Conservation (phyloP, 2,113 vertebrate genomes). For the Cebidichthys violaceus region DNA sequence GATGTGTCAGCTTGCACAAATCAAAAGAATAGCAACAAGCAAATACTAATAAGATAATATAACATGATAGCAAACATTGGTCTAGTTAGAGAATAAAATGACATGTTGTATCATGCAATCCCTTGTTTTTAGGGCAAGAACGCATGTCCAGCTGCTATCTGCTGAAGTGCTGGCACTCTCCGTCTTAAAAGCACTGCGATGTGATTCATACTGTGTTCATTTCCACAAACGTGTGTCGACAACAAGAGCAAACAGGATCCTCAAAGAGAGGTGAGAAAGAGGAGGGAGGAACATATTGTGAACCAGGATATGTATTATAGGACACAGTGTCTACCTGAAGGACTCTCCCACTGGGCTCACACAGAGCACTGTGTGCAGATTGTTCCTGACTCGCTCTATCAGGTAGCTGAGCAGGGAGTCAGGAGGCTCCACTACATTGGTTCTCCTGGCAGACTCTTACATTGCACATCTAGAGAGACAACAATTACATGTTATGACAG, state of each 20-base stretch:
- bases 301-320: not conserved
- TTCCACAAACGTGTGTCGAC: not conserved
- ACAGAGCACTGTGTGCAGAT: conserved; percentile 90
- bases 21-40: not conserved
- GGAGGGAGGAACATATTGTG: not conserved
- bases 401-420: conserved; percentile 89
- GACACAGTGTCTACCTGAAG: conserved; percentile 84
- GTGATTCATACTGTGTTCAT: not conserved
- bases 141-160: not conserved
- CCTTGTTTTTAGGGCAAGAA: conserved; percentile 19
- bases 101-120: not conserved
- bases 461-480: conserved; percentile 80
- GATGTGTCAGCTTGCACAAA: not conserved
- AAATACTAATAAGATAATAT: not conserved
- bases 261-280: not conserved
- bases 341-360: conserved; percentile 90
- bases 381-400: conserved; percentile 88
- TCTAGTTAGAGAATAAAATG: not conserved
- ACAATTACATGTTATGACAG: not conserved
- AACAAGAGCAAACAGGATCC: not conserved
- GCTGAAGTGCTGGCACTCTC: not conserved
- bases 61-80: not conserved
- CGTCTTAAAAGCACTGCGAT: not conserved
- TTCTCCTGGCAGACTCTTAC: conserved; percentile 83
- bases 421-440: conserved; percentile 83